Evolutionary conservation across 1,140 invertebrate species (phyloP).

Genomic region (Ctenoplectra terminalis): DNA sequence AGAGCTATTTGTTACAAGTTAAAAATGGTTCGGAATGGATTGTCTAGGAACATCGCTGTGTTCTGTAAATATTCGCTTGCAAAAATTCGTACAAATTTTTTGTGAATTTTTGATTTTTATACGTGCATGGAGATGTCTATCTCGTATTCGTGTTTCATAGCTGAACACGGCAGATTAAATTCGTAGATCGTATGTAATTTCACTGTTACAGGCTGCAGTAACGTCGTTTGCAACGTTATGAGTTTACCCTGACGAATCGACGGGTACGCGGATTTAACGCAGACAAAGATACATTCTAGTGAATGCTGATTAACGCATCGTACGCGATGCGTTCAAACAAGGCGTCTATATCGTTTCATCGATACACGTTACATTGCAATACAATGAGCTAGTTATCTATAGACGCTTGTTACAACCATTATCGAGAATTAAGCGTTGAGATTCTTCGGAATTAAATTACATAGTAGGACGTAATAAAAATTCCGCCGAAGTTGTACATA

Average conservation of each 20-base stretch:
- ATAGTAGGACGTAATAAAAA: too few relatives aligned
- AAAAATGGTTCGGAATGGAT: too few relatives aligned
- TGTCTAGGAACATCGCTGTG: too few relatives aligned
- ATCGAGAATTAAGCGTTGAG: too few relatives aligned
- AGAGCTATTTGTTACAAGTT: too few relatives aligned
- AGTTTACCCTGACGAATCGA: constrained; percentile 18
- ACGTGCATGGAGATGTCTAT: too few relatives aligned
- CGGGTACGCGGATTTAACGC: constrained; percentile 3
- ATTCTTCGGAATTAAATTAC: too few relatives aligned
- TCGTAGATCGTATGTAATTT: constrained; percentile 32
- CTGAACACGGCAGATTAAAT: constrained; percentile 9
- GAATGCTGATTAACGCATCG: constrained; percentile 44
- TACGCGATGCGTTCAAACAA: constrained; percentile 16
- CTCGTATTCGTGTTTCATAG: too few relatives aligned
- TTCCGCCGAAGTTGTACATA: too few relatives aligned
- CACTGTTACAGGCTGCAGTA: constrained; percentile 38
- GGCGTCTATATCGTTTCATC: neutral
- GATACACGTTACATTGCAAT: neutral
- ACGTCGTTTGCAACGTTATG: constrained; percentile 37
- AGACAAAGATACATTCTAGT: constrained; percentile 29
- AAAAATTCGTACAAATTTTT: too few relatives aligned
- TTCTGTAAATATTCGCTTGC: too few relatives aligned
- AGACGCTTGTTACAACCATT: neutral
- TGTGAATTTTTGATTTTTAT: too few relatives aligned
- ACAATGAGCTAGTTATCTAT: neutral